A percentile compares a stretch with the other conserved stretches of the same genome.
These are phyloP conservation scores for Lates japonicus DNA, from an alignment of 2,797 vertebrate species.

Conservation along the genomic window DNA sequence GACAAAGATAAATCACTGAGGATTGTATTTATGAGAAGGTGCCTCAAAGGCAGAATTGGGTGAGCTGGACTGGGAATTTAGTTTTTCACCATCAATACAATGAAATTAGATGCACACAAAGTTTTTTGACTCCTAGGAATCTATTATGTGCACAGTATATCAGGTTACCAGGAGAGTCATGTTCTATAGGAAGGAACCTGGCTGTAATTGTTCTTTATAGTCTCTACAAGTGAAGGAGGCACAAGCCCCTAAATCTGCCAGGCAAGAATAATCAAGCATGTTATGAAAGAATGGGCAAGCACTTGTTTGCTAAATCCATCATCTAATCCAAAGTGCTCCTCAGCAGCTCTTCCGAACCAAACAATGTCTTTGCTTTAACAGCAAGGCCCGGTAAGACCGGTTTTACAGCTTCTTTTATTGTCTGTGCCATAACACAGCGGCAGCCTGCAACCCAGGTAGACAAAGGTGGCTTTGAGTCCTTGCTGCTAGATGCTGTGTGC, in stretches of 20 bases:
- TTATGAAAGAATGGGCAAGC: conserved; percentile 47
- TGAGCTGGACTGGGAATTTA: conserved; percentile 14
- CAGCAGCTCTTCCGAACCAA: conserved; percentile 67
- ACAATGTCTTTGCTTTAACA: conserved; percentile 78
- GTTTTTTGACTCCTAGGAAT: conserved; percentile 8
- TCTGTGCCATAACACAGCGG: conserved; percentile 71
- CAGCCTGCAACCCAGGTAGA: conserved; percentile 64
- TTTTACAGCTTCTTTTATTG: conserved; percentile 80
- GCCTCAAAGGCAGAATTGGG: conserved; percentile 28
- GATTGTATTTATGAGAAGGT: conserved; percentile 11
- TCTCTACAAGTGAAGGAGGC: conserved; percentile 18
- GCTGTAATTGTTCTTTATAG: conserved; percentile 23
- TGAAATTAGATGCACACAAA: conserved; percentile 19
- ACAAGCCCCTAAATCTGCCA: conserved; percentile 28
- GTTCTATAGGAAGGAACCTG: conserved; percentile 25
- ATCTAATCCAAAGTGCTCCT: conserved; percentile 62
- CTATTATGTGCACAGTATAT: conserved; percentile 9
- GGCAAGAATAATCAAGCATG: conserved; percentile 48
- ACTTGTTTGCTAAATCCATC: conserved; percentile 63
- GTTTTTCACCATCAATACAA: conserved; percentile 7
- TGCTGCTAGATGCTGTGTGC: conserved; percentile 40
- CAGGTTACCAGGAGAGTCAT: conserved; percentile 27
- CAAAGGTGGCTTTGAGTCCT: conserved; percentile 82
- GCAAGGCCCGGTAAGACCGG: conserved; percentile 79
- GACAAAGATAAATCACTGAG: conserved; percentile 24